A percentile compares a stretch with the other conserved stretches of the same genome.
Conservation (phyloP, 2,888 invertebrate species). For the Melikaiella ostensackeni region DNA sequence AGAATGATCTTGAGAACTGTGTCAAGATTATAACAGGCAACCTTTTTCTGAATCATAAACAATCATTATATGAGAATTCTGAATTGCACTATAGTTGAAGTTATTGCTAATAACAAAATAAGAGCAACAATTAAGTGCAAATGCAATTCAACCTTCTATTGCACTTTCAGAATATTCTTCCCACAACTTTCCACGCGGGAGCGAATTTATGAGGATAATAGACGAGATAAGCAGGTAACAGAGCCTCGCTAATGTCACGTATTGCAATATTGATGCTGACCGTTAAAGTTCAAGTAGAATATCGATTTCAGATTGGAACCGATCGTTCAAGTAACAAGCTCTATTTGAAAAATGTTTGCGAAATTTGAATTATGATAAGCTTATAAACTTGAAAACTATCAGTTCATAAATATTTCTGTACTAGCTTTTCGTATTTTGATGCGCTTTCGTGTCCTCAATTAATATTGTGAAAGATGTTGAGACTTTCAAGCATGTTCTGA, state of each 20-base stretch:
- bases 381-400: too few species aligned
- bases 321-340: neutral
- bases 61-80: neutral
- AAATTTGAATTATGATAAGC: neutral
- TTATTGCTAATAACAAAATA: neutral
- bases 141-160: slow-evolving; percentile 4
- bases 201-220: slow-evolving; percentile 25
- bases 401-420: too few species aligned
- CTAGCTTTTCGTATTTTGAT: too few species aligned
- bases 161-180: neutral
- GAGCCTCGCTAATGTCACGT: slow-evolving; percentile 20
- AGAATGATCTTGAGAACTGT: too few species aligned
- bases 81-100: neutral
- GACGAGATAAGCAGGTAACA: slow-evolving; percentile 5
- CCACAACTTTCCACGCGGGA: neutral
- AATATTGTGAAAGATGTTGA: too few species aligned
- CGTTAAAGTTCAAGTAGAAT: slow-evolving; percentile 28
- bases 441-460: too few species aligned
- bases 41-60: neutral
- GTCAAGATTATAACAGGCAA: too few species aligned
- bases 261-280: slow-evolving; percentile 29
- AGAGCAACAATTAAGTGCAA: neutral
- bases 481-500: too few species aligned
- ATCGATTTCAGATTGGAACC: slow-evolving; percentile 15
- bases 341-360: neutral